Evolutionary conservation across 2,797 vertebrate genomes (phyloP), one percentile per base, ranked within the genome.

Genomic region (Phrynocephalus guinanensis): DNA sequence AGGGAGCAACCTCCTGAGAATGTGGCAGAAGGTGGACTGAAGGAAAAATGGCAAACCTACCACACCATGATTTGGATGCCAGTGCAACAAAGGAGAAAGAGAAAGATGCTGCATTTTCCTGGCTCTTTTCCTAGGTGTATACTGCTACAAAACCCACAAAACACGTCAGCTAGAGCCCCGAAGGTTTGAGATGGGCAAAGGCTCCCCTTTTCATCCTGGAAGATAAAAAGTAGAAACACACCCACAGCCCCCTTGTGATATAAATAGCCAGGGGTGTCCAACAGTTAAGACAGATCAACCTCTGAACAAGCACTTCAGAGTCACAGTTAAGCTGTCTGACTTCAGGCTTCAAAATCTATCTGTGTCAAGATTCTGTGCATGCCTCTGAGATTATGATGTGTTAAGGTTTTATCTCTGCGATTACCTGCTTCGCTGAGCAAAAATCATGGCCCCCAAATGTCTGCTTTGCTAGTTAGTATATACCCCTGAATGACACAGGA

Each of bases 341-440:
- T 77, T 13, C 1, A 28, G 67, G 48, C 20, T 68, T 20, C 26
- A 22, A 66, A 79, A 85, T 89, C n/a, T 33, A 84, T 89, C 33
- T 44, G 6, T 83, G 16, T 75, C 7, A 84, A 33, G 48, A 86
- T 70, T 22, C 38, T 50, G 50, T 22, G 26, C 3, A 13, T 82
- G 33, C 73, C 71, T 81, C 48, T 70, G 77, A 75, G 71, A 88
- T 87, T 87, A 80, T 79, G 82, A 81, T 22, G 33, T 71, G n/a
- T 85, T 82, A 79, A 63, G 82, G 79, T 71, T 87, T 91, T 86
- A 86, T 80, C 63, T 75, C 81, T 90, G 52, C 82, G 87, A 78
- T 86, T 91, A 85, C 85, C 38, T n/a, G 73, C 84, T 87, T 90
- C 80, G 75, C 44, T 82, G 83, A 92, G 80, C 89, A 91, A 91